These are phyloP conservation scores for Athripsodes cinereus DNA, from an alignment of 2,888 invertebrate genomes.

Conservation along the genomic window DNA sequence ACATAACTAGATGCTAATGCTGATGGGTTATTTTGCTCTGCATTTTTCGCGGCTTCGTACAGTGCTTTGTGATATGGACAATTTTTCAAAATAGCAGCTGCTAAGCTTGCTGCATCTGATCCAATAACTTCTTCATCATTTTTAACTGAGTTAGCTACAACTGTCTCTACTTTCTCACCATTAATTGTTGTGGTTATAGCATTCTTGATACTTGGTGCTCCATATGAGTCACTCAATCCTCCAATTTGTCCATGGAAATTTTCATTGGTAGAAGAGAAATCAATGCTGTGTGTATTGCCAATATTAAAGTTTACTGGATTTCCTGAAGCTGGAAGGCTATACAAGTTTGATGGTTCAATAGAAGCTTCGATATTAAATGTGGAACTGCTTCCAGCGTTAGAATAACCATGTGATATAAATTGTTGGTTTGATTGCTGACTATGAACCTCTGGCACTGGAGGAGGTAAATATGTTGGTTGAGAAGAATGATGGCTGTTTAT, in stretches of 20 bases:
- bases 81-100: conserved; percentile 46
- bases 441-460: conserved; percentile 50
- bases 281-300: conserved; percentile 25
- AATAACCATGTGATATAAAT: conserved; percentile 32
- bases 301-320: conserved; percentile 46
- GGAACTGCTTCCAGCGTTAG: conserved; percentile 30
- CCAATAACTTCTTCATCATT: conserved; percentile 12
- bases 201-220: conserved; percentile 41
- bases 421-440: conserved; percentile 32
- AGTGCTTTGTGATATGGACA: conserved; percentile 50
- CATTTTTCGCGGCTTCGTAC: conserved; percentile 41
- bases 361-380: conserved; percentile 37
- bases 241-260: conserved; percentile 49
- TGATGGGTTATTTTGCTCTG: conserved; percentile 38
- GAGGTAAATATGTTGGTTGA: conserved; percentile 54
- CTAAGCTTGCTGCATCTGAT: conserved; percentile 29
- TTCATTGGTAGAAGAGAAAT: conserved; percentile 41
- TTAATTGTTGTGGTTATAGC: conserved; percentile 41
- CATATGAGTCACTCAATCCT: conserved; percentile 48
- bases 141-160: neutral
- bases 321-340: conserved; percentile 46
- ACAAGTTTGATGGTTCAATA: conserved; percentile 47
- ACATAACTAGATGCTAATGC: conserved; percentile 49
- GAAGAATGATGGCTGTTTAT: conserved; percentile 43
- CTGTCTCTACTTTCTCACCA: conserved; percentile 34